phyloP scores from a whole-genome alignment of 2,797 vertebrate species.

The Sebastiscus tertius region DNA sequence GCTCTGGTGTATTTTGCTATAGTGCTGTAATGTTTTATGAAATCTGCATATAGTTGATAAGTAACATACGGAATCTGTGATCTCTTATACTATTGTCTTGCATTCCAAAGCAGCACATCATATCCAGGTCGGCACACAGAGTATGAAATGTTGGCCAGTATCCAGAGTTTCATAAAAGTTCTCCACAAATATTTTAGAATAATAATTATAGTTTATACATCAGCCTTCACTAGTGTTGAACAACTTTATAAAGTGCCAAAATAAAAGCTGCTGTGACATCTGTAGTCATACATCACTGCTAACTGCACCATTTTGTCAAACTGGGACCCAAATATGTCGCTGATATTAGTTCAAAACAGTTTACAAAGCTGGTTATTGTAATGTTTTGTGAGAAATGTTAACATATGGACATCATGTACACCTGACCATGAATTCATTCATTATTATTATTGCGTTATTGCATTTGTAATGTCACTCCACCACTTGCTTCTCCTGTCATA shows the following conservation, averaged over 20 bases:
- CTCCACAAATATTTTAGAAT: background rate
- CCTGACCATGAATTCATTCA: background rate
- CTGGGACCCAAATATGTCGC: background rate
- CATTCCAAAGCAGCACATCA: background rate
- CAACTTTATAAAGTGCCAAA: background rate
- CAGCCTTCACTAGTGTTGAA: background rate
- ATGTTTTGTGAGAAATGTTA: background rate
- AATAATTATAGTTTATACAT: background rate
- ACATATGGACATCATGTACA: background rate
- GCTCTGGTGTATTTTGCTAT: background rate
- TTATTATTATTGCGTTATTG: background rate
- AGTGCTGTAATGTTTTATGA: background rate
- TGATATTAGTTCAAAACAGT: background rate
- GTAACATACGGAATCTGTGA: background rate
- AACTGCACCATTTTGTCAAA: background rate
- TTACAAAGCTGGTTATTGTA: background rate
- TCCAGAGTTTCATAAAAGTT: background rate
- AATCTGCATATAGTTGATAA: background rate
- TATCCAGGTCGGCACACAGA: background rate
- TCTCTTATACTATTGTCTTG: background rate
- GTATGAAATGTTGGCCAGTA: background rate
- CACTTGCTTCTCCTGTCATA: too few relatives aligned
- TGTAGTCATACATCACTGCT: conserved; percentile 18
- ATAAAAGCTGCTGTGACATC: conserved; percentile 23
- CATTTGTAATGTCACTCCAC: background rate